Percentiles rank a stretch among this genome's conserved stretches.
Conservation (phyloP, 2,888 invertebrate species). For the Ganaspis brasiliensis region DNA sequence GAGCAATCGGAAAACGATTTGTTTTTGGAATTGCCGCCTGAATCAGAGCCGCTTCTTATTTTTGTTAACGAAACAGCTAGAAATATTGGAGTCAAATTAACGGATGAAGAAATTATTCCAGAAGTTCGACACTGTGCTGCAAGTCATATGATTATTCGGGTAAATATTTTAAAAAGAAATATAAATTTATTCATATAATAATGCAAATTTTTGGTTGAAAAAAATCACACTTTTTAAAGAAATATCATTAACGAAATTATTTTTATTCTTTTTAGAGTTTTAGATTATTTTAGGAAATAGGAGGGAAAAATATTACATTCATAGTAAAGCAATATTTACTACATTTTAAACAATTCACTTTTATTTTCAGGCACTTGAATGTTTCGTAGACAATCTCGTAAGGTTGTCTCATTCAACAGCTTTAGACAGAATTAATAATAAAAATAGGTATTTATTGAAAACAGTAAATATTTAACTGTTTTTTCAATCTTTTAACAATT, state of each 20-base stretch:
- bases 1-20: constrained; percentile 35
- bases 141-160: constrained; percentile 74
- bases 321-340: no score
- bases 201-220: no score
- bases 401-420: constrained; percentile 73
- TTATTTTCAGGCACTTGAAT: constrained; percentile 68
- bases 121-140: constrained; percentile 80
- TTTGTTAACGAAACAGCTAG: constrained; percentile 80
- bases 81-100: constrained; percentile 80
- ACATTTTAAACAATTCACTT: neutral
- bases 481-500: neutral
- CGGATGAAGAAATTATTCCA: constrained; percentile 80
- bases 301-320: no score
- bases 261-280: no score
- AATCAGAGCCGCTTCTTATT: constrained; percentile 73
- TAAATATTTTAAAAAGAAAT: constrained; percentile 54
- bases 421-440: constrained; percentile 68
- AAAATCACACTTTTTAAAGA: no score
- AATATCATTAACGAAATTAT: no score
- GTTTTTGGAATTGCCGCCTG: constrained; percentile 66
- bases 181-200: no score
- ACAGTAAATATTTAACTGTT: constrained; percentile 5
- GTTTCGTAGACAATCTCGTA: constrained; percentile 73
- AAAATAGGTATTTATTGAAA: constrained; percentile 63
- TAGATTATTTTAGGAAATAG: no score